Percentiles rank a stretch among this genome's conserved stretches.
Conservation (phyloP, 1,140 invertebrate species). For the Bombus superbus region DNA sequence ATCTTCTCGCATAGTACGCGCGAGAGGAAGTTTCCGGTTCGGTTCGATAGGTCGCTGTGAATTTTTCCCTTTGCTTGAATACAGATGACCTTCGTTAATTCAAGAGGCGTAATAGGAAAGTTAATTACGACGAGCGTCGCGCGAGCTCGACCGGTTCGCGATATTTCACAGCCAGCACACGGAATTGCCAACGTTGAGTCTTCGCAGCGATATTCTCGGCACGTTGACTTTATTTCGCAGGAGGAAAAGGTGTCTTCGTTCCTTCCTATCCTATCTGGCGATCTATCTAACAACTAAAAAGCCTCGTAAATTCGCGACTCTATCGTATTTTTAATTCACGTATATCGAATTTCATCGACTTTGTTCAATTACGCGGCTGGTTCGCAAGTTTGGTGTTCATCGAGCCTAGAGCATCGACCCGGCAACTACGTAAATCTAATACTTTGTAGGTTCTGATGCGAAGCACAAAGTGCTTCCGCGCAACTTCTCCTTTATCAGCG, state of each 20-base stretch:
- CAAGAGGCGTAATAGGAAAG: slow-evolving; percentile 27
- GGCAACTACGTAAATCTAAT: slow-evolving; percentile 6
- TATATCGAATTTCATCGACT: not conserved
- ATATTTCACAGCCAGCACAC: slow-evolving; percentile 16
- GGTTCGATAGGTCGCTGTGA: not conserved
- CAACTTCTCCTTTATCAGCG: slow-evolving; percentile 30
- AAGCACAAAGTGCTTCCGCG: not conserved
- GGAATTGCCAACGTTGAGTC: slow-evolving; percentile 19
- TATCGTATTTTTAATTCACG: not conserved
- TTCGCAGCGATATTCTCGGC: slow-evolving; percentile 24
- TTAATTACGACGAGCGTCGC: slow-evolving; percentile 32
- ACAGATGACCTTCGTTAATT: slow-evolving; percentile 31
- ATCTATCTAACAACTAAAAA: not conserved
- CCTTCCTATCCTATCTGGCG: not conserved
- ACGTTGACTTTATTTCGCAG: slow-evolving; percentile 21
- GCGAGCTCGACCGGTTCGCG: not conserved
- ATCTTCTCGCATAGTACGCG: not conserved
- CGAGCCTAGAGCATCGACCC: not conserved
- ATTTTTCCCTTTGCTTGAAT: slow-evolving; percentile 31
- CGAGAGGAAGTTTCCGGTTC: not conserved
- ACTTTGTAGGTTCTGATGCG: not conserved
- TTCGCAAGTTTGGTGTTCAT: not conserved
- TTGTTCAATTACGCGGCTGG: not conserved
- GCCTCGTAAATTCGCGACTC: not conserved
- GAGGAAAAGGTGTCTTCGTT: not conserved